These are phyloP conservation scores for Temnothorax nylanderi DNA, from an alignment of 1,140 invertebrate genomes.

Conservation along the genomic window DNA sequence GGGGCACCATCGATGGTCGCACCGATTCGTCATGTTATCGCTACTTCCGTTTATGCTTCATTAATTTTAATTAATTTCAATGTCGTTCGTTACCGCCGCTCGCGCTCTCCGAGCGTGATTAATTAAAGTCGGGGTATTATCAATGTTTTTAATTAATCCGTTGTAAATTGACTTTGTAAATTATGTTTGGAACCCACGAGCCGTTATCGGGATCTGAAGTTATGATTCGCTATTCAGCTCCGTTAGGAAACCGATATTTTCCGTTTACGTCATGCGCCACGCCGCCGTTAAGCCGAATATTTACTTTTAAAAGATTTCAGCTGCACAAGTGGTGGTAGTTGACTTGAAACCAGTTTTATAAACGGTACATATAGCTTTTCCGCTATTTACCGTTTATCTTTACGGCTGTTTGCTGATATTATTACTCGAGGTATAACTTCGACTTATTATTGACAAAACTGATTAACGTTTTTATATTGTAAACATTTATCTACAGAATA, in stretches of 20 bases:
- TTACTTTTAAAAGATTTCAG: conserved; percentile 36
- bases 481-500: background rate
- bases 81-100: conserved; percentile 63
- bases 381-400: conserved; percentile 37
- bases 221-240: conserved; percentile 26
- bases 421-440: conserved; percentile 13
- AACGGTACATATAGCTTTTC: conserved; percentile 28
- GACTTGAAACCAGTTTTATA: conserved; percentile 37
- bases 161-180: conserved; percentile 71
- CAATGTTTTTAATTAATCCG: conserved; percentile 72
- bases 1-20: conserved; percentile 46
- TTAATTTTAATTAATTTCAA: conserved; percentile 76
- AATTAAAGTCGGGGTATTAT: conserved; percentile 67
- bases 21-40: conserved; percentile 74
- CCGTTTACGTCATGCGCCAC: conserved; percentile 9
- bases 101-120: conserved; percentile 61
- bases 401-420: conserved; percentile 20
- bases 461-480: conserved; percentile 15
- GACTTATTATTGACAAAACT: conserved; percentile 12
- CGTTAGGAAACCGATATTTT: conserved; percentile 48
- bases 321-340: background rate
- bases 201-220: conserved; percentile 39
- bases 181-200: conserved; percentile 49
- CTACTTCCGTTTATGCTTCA: conserved; percentile 75
- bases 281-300: conserved; percentile 38